Evolutionary conservation across 2,888 invertebrate species (phyloP).

Genomic region (Lasioglossum malachurum): DNA sequence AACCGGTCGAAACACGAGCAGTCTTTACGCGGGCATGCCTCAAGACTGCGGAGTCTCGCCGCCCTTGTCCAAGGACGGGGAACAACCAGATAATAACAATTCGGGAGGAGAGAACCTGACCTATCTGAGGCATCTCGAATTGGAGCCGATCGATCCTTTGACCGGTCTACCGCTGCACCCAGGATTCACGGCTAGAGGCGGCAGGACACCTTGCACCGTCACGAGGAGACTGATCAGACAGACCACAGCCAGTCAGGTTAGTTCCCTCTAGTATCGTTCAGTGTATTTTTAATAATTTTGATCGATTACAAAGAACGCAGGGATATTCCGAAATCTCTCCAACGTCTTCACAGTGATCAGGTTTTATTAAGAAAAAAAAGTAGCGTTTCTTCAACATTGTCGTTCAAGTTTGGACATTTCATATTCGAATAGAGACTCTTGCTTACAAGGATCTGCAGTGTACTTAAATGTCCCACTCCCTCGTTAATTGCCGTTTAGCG

Average conservation of each 20-base stretch:
- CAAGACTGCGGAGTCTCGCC: constrained; percentile 82
- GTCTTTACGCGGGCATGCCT: constrained; percentile 79
- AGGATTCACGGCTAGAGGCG: constrained; percentile 87
- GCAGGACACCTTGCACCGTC: constrained; percentile 93
- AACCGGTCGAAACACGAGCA: constrained; percentile 84
- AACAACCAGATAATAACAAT: constrained; percentile 82
- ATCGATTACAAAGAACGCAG: too few species aligned
- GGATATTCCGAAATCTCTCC: too few species aligned
- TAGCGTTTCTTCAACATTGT: neutral
- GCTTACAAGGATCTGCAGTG: neutral
- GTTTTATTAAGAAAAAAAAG: too few species aligned
- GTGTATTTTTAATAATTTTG: too few species aligned
- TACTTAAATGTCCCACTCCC: neutral
- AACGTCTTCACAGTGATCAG: too few species aligned
- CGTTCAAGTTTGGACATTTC: neutral
- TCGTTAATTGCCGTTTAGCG: constrained; percentile 9
- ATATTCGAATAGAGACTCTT: neutral
- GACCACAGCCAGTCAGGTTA: constrained; percentile 79
- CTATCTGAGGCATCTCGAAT: constrained; percentile 89
- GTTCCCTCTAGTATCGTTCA: neutral
- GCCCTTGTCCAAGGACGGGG: constrained; percentile 80
- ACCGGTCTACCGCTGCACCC: constrained; percentile 86
- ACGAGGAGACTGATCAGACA: constrained; percentile 88
- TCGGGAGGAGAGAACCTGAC: constrained; percentile 83
- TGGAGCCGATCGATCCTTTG: constrained; percentile 90